Evolutionary conservation across 2,797 vertebrate genomes (phyloP).

Genomic region (Trachurus trachurus): DNA sequence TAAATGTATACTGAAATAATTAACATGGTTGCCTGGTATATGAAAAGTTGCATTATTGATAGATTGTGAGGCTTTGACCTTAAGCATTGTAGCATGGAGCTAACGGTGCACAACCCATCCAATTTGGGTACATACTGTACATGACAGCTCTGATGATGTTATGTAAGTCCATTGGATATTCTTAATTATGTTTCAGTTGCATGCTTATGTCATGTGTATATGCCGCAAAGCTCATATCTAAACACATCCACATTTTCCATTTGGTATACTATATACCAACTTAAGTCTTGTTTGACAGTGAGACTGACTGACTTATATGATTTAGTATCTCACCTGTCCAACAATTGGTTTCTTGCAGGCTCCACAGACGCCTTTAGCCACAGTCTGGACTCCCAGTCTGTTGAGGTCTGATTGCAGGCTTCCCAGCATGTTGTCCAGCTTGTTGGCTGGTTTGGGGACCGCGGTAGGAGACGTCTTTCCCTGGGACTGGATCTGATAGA

Average conservation of each 20-base stretch:
- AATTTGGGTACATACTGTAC: slow-evolving; percentile 4
- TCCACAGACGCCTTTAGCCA: slow-evolving; percentile 95
- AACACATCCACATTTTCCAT: neutral
- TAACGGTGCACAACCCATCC: slow-evolving; percentile 20
- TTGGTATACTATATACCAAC: neutral
- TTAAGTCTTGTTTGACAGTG: neutral
- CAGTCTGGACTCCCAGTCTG: slow-evolving; percentile 93
- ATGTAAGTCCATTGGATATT: neutral
- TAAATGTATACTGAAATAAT: neutral
- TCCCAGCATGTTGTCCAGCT: slow-evolving; percentile 97
- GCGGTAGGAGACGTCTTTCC: slow-evolving; percentile 88
- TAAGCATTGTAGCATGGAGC: slow-evolving; percentile 18
- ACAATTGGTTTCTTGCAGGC: slow-evolving; percentile 98
- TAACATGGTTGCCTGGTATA: slow-evolving; percentile 16
- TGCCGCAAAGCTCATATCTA: neutral
- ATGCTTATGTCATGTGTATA: neutral
- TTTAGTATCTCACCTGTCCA: slow-evolving; percentile 88
- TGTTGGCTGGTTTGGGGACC: slow-evolving; percentile 92
- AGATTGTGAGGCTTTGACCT: slow-evolving; percentile 17
- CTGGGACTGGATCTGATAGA: slow-evolving; percentile 91
- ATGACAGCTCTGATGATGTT: slow-evolving; percentile 3
- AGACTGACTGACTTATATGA: neutral
- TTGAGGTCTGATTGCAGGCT: slow-evolving; percentile 96
- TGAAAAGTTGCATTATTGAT: slow-evolving; percentile 35
- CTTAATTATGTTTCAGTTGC: neutral